Evolutionary conservation across 1,140 invertebrate species (phyloP), one percentile per base, ranked within the genome.

Genomic region (Hylyphantes graminicola): DNA sequence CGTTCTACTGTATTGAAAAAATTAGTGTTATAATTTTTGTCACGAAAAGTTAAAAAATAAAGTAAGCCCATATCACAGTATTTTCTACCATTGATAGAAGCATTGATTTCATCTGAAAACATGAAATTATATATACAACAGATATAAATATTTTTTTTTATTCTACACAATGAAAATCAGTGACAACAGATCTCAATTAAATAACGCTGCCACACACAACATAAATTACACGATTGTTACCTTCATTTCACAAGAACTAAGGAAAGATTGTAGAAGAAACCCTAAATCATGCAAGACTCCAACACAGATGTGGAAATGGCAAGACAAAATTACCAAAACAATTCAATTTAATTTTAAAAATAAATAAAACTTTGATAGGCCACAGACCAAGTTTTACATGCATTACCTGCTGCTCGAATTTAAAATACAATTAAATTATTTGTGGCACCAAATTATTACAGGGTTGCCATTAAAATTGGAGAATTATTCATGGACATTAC

Each of bases 141-240:
- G 17, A 72, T 17, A 72, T 72, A 72, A 72, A 81, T 59, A 73
- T 72, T 2, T 35, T 35, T 35, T 63, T 78, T 68, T 81, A 78
- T 81, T 81, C 65, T 81, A 72, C 53, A 81, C 54, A 81, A 81
- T 70, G 55, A 80, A 70, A 53, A 81, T 81, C 65, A 68, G 35
- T 54, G 64, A 78, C 67, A 81, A 81, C 78, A 81, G 78, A 81
- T 81, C 78, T 81, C 54, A 81, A 35, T 78, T 78, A 78, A 78
- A 78, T 78, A 65, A 78, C 35, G 61, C 35, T 35, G 35, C 63
- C 48, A 78, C 75, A 78, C 63, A 78, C 35, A 74, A 78, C 73
- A 78, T 63, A 76, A 76, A 78, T 78, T 78, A 78, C 75, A 78
- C 48, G 21, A 74, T 74, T 74, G 35, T 21, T 59, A 74, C 51